A percentile compares a stretch with the other conserved stretches of the same genome.
These are phyloP conservation scores for Melanophora roralis DNA, from an alignment of 2,888 invertebrate genomes.

Conservation along the genomic window DNA sequence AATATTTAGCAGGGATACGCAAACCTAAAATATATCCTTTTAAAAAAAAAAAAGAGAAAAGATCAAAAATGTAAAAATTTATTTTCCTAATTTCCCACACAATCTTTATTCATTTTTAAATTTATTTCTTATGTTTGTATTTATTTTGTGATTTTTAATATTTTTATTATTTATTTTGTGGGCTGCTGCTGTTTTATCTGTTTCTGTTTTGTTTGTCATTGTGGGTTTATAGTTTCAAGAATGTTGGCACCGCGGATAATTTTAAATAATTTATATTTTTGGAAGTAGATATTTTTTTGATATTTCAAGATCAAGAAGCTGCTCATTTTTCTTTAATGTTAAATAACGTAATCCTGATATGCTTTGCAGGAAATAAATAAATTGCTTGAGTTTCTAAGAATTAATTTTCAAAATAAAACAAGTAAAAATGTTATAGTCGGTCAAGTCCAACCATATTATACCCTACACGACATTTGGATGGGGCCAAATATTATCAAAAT, in stretches of 20 bases:
- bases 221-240: conserved; percentile 8
- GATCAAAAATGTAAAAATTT: no score
- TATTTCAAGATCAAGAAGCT: conserved; percentile 41
- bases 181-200: not conserved
- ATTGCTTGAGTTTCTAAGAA: not conserved
- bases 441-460: no score
- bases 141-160: not conserved
- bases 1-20: no score
- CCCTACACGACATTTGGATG: no score
- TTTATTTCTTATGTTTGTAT: not conserved
- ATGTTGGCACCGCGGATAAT: conserved; percentile 27
- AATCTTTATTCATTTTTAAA: no score
- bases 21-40: no score
- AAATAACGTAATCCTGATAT: conserved; percentile 22
- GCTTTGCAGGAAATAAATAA: no score
- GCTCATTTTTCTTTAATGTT: not conserved
- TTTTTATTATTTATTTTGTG: not conserved
- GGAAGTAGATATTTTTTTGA: conserved; percentile 27
- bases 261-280: conserved; percentile 9
- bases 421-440: no score
- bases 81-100: no score
- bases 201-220: not conserved
- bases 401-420: no score
- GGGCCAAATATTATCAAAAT: no score
- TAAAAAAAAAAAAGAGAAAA: no score